Evolutionary conservation across 2,113 vertebrate genomes (phyloP).

Genomic region (Aegotheles bennettii): DNA sequence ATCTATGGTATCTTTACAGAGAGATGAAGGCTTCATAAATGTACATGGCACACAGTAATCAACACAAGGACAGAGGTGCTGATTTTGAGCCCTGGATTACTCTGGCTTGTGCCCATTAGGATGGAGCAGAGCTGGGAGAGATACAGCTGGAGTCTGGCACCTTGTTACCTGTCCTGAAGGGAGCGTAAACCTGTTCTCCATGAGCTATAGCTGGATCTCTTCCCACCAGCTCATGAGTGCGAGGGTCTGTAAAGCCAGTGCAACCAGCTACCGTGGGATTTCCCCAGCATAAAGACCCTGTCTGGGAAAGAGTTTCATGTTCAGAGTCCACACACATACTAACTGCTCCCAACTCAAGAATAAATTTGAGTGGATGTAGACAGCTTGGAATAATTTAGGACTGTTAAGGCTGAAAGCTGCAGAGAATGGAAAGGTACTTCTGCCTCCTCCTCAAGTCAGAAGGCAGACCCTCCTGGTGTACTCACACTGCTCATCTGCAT

Average conservation of each 20-base stretch:
- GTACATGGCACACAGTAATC: not conserved
- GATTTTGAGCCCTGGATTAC: not conserved
- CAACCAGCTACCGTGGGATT: not conserved
- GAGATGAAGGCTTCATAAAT: not conserved
- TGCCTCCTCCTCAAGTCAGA: not conserved
- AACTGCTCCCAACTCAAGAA: not conserved
- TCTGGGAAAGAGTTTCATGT: not conserved
- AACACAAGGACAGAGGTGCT: not conserved
- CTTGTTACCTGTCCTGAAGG: not conserved
- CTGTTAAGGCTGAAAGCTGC: not conserved
- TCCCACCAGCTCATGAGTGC: not conserved
- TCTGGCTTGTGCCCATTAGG: not conserved
- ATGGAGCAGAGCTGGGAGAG: not conserved
- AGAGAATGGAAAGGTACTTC: not conserved
- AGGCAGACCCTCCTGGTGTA: not conserved
- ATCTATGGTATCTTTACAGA: not conserved
- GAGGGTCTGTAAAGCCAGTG: not conserved
- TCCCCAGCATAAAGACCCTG: not conserved
- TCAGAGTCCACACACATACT: not conserved
- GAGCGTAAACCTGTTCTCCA: not conserved
- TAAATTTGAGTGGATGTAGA: not conserved
- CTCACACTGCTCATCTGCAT: not conserved
- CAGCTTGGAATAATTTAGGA: not conserved
- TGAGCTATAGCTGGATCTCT: not conserved
- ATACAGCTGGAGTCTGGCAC: not conserved